Conservation (phyloP, 1,140 invertebrate genomes). For the Drosophila quadrilineata region DNA sequence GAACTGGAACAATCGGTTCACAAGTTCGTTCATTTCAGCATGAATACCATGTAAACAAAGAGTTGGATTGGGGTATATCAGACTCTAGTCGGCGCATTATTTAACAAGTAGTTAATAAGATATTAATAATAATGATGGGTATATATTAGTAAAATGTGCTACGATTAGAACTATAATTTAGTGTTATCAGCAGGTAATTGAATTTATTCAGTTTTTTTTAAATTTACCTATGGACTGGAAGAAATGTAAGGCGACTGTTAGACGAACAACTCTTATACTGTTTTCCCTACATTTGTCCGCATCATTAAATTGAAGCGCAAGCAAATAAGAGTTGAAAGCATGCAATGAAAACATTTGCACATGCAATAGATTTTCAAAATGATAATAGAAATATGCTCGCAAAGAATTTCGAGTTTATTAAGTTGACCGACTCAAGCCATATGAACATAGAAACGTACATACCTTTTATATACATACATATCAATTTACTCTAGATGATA, state of each 20-base stretch:
- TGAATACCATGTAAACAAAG: slow-evolving; percentile 35
- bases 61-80: slow-evolving; percentile 5
- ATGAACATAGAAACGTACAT: slow-evolving; percentile 1
- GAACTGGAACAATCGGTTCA: slow-evolving; percentile 20
- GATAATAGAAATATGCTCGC: slow-evolving; percentile 5
- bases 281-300: background rate
- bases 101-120: background rate
- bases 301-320: no score
- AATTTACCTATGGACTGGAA: no score
- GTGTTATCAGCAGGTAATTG: no score
- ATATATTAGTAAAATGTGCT: background rate
- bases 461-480: background rate
- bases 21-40: slow-evolving; percentile 7
- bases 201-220: background rate
- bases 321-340: slow-evolving; percentile 5
- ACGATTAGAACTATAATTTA: no score
- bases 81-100: background rate
- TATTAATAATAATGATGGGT: background rate
- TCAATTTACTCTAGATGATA: background rate
- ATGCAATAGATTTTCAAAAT: slow-evolving; percentile 9
- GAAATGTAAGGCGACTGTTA: no score
- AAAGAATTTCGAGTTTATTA: slow-evolving; percentile 1
- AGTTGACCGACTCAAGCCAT: background rate
- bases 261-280: background rate
- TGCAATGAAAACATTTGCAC: slow-evolving; percentile 5